phyloP scores from a whole-genome alignment of 2,797 vertebrate species.

The Pangasius krempfi region DNA sequence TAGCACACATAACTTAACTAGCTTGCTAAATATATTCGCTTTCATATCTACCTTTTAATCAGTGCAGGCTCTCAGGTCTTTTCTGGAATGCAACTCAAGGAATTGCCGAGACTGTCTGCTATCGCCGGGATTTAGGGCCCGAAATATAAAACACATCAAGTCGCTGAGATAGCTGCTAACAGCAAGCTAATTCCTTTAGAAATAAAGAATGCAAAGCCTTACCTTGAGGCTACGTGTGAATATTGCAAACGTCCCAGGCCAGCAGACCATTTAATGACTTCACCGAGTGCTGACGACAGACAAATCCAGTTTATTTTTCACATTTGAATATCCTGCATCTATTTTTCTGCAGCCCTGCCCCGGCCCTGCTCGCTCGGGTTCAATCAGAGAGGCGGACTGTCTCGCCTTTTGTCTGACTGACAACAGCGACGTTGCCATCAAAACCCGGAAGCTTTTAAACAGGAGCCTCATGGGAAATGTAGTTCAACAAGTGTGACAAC shows the following conservation, averaged over 20 bases:
- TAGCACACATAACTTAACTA: neutral
- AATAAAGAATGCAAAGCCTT: conserved; percentile 40
- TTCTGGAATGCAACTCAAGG: no score
- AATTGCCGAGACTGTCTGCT: neutral
- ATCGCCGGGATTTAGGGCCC: neutral
- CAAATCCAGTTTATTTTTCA: conserved; percentile 49
- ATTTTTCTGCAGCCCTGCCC: conserved; percentile 55
- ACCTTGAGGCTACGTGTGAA: conserved; percentile 54
- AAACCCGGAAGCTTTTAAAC: conserved; percentile 67
- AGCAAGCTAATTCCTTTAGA: conserved; percentile 37
- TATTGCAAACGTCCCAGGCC: conserved; percentile 50
- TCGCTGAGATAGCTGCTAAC: conserved; percentile 34
- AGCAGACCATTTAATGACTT: conserved; percentile 59
- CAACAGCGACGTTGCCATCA: conserved; percentile 82
- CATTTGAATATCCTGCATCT: conserved; percentile 52
- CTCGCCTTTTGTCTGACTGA: conserved; percentile 85
- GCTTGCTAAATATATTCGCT: neutral
- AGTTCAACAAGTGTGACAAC: conserved; percentile 60
- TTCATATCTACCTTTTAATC: no score
- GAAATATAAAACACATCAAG: neutral
- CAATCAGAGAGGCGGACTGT: conserved; percentile 78
- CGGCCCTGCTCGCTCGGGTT: conserved; percentile 73
- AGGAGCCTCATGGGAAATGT: conserved; percentile 70
- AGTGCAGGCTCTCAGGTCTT: neutral
- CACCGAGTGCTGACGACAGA: conserved; percentile 42